These are phyloP conservation scores for Ochropleura plecta DNA, from an alignment of 2,888 invertebrate species.

Conservation along the genomic window DNA sequence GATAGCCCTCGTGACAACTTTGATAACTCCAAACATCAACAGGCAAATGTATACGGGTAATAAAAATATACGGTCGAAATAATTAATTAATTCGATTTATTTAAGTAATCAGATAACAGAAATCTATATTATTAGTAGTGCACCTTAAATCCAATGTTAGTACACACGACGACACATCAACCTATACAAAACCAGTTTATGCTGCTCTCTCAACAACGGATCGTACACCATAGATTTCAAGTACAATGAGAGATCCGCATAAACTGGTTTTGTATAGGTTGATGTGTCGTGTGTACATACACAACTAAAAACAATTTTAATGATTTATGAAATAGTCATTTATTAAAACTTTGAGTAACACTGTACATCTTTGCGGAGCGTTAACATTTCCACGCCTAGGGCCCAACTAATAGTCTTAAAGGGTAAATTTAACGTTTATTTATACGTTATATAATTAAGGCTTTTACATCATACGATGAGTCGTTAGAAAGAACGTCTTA, in stretches of 20 bases:
- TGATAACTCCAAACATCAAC: background rate
- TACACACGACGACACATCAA: too few relatives aligned
- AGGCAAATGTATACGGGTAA: background rate
- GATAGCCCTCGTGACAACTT: background rate
- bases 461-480: slow-evolving; percentile 38
- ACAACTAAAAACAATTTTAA: too few relatives aligned
- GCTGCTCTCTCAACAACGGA: too few relatives aligned
- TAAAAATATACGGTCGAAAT: background rate
- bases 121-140: too few relatives aligned
- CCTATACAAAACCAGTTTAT: too few relatives aligned
- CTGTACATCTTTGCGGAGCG: slow-evolving; percentile 61
- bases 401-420: slow-evolving; percentile 66
- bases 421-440: slow-evolving; percentile 64
- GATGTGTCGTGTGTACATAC: too few relatives aligned
- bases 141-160: too few relatives aligned
- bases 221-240: too few relatives aligned
- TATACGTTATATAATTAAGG: slow-evolving; percentile 54
- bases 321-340: background rate
- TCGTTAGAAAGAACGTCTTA: background rate
- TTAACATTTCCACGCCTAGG: slow-evolving; percentile 73
- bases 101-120: too few relatives aligned
- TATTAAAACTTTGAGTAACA: slow-evolving; percentile 69
- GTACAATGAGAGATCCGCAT: too few relatives aligned
- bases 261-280: too few relatives aligned
- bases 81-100: too few relatives aligned